Evolutionary conservation across 2,797 vertebrate species (phyloP), one percentile per base, ranked within the genome.

Genomic region (Chiroxiphia lanceolata): DNA sequence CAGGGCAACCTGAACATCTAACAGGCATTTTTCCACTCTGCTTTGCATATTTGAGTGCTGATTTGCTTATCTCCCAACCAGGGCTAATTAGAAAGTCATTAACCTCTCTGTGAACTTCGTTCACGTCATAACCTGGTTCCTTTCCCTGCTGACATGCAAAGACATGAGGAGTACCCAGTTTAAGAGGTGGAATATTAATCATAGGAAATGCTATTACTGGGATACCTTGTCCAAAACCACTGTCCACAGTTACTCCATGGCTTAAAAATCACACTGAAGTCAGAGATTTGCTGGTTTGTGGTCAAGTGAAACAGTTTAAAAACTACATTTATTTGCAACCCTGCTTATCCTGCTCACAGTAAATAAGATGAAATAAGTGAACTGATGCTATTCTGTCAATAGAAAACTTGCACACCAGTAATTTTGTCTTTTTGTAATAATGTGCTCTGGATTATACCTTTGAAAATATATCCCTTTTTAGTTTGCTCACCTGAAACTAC

Each of bases 71-170:
- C 72, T 92, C 42, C 17, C 51, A 92, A 48, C n/a, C 75, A 82
- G 91, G 36, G 76, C 38, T 95, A 92, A 96, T 79, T 89, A 80
- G 23, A 72, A 95, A 63, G 17, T 83, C 88, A 65, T 59, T 96
- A 86, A 95, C 76, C 88, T 95, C 94, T 90, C 87, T 51, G 20
- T 96, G 95, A 97, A 94, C 96, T 97, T 94, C 59, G 93, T 80
- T 87, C 93, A 84, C 91, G 82, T 94, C 36, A 54, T 47, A 67
- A 72, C 47, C 56, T 42, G 44, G 29, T 81, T 89, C 47, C 90
- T 96, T 86, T 93, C 88, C 63, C n/a, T 83, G 29, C 68, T 48
- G 76, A 85, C 64, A 78, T 91, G 89, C 92, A 89, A 89, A 95
- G 94, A 90, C 94, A 94, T 25, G 86, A 96, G 40, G 42, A 93